phyloP scores from a whole-genome alignment of 92 coral and sea anemone genomes.

The Epizoanthus rinbou region DNA sequence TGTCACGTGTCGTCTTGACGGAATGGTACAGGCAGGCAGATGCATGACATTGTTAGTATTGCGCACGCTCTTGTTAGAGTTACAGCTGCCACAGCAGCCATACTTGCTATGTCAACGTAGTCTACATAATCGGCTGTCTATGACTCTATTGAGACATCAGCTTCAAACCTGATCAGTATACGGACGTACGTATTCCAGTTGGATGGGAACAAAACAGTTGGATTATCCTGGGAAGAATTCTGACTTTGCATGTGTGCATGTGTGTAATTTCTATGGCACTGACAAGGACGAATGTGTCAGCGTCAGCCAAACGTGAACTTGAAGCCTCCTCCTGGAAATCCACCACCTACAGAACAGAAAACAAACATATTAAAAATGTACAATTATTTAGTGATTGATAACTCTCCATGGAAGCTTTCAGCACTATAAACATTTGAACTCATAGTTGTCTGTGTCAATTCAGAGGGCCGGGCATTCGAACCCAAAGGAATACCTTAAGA shows the following conservation, averaged over 20 bases:
- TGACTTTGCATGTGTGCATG: neutral
- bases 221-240: neutral
- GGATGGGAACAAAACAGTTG: neutral
- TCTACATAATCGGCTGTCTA: neutral
- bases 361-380: neutral
- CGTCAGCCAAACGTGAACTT: slow-evolving; percentile 71
- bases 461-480: no score
- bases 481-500: no score
- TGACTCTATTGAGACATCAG: neutral
- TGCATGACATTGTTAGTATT: no score
- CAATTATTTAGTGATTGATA: neutral
- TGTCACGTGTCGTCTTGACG: no score
- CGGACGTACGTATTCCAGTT: neutral
- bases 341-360: slow-evolving; percentile 49
- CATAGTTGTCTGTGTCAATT: no score
- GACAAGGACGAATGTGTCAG: neutral
- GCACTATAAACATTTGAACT: neutral
- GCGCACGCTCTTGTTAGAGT: no score
- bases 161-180: neutral
- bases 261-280: neutral
- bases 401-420: neutral
- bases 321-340: slow-evolving; percentile 71
- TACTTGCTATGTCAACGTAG: neutral
- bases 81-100: neutral
- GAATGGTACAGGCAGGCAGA: no score